Evolutionary conservation across 2,113 vertebrate species (phyloP), one percentile per base, ranked within the genome.

Genomic region (Triplophysa tibetana): DNA sequence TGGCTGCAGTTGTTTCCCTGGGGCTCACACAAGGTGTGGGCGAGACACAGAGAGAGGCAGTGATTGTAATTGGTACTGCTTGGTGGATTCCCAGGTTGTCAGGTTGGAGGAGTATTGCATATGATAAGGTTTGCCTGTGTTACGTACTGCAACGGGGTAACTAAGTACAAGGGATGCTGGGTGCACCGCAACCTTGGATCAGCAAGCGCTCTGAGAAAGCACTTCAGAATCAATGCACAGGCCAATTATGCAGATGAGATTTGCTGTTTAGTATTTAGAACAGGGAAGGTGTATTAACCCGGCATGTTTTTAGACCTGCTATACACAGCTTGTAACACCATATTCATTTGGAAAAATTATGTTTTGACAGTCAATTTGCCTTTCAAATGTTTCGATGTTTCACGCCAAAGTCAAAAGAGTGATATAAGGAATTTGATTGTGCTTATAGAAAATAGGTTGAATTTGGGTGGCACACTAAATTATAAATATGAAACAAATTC

Each of bases 1-100:
- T 62, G 54, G 65, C 56, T 68, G 54, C 54, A 69, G 77, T 69
- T 61, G 45, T 66, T 66, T 58, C 65, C 65, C 66, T 62, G 52
- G 13, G 65, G 77, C 56, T 19, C 9, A 56, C 58, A 29, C 52
- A 23, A 41, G 63, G 75, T n/a, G 75, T 77, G 75, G 61, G 61
- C 62, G 75, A 58, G 48, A 10, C 14, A 50, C 4, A 1, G 26
- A 54, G 64, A 63, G 52, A 78, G 54, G 52, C 66, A 78, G 66
- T 61, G 77, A 78, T 70, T 43, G 64, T 78, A 70, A 78, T 78
- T 78, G 77, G 77, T 68, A 78, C 77, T 78, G 65, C 66, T 61
- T 65, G 65, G 65, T 70, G 54, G 65, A 78, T 69, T 69, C 64
- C 77, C 77, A 16, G 76, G 64, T 66, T 43, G 64, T 24, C 33